Evolutionary conservation across 2,888 invertebrate genomes (phyloP).

Genomic region (Criorhina ranunculi): DNA sequence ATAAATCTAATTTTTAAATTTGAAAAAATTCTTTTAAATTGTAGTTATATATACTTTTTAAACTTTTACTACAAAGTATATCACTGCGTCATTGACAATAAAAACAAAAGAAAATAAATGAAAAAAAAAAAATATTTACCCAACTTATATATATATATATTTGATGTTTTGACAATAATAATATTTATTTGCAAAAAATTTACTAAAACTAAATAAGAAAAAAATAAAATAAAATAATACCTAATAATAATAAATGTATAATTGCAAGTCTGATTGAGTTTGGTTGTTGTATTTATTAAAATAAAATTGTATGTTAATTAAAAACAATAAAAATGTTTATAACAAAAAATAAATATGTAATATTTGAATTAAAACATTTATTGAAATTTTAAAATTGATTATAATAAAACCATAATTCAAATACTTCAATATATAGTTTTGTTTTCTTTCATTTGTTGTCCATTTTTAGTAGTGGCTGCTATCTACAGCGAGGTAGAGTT

Average conservation of each 20-base stretch:
- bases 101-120: constrained; percentile 26
- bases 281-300: constrained; percentile 56
- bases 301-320: constrained; percentile 17
- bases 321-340: constrained; percentile 13
- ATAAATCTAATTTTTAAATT: too few relatives aligned
- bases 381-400: constrained; percentile 41
- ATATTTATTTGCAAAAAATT: constrained; percentile 17
- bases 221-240: constrained; percentile 14
- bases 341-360: constrained; percentile 24
- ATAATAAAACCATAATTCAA: constrained; percentile 29
- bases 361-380: constrained; percentile 24
- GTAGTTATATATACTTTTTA: constrained; percentile 36
- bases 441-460: neutral
- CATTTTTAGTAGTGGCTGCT: too few relatives aligned
- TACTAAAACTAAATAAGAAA: constrained; percentile 25
- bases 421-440: constrained; percentile 31
- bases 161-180: constrained; percentile 65
- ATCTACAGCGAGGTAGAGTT: too few relatives aligned
- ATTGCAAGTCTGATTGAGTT: constrained; percentile 62
- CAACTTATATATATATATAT: constrained; percentile 44
- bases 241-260: constrained; percentile 33
- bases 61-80: constrained; percentile 43
- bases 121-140: constrained; percentile 32
- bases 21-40: constrained; percentile 27
- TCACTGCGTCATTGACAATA: constrained; percentile 74